Percentiles rank a stretch among this genome's conserved stretches.
phyloP scores from a whole-genome alignment of 2,797 vertebrate species.

The Podarcis lilfordi region DNA sequence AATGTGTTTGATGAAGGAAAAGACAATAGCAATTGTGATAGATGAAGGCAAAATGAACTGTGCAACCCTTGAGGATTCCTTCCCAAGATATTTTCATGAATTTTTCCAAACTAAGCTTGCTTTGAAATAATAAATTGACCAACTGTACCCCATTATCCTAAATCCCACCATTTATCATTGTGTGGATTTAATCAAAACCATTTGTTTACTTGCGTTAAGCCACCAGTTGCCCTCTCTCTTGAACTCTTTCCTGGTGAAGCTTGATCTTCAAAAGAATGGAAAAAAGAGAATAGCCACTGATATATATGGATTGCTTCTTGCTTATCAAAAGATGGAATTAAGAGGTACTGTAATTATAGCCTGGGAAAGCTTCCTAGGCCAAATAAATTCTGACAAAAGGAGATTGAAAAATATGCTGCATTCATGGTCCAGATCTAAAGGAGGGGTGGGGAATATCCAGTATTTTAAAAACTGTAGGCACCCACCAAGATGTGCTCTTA shows the following conservation, averaged over 20 bases:
- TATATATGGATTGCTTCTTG: neutral
- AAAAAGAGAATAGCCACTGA: neutral
- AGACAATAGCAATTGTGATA: neutral
- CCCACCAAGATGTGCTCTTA: too few species aligned
- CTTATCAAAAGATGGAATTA: slow-evolving; percentile 25
- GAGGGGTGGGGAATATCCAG: neutral
- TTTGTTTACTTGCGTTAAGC: slow-evolving; percentile 25
- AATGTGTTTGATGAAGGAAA: neutral
- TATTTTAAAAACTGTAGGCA: too few species aligned
- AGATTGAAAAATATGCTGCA: neutral
- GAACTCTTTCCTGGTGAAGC: slow-evolving; percentile 20
- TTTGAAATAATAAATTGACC: slow-evolving; percentile 33
- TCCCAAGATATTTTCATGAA: neutral
- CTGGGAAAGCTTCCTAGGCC: neutral
- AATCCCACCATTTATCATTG: slow-evolving; percentile 29
- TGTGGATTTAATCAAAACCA: slow-evolving; percentile 8
- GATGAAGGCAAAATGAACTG: slow-evolving; percentile 15
- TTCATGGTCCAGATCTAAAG: neutral
- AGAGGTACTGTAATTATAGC: neutral
- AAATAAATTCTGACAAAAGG: neutral
- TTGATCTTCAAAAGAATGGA: slow-evolving; percentile 13
- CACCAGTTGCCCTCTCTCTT: slow-evolving; percentile 20
- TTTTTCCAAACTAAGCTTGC: slow-evolving; percentile 28
- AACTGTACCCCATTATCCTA: slow-evolving; percentile 23
- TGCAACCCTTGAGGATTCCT: neutral